Conservation (phyloP, 2,888 invertebrate genomes). For the Drosophila pseudotalamancana region DNA sequence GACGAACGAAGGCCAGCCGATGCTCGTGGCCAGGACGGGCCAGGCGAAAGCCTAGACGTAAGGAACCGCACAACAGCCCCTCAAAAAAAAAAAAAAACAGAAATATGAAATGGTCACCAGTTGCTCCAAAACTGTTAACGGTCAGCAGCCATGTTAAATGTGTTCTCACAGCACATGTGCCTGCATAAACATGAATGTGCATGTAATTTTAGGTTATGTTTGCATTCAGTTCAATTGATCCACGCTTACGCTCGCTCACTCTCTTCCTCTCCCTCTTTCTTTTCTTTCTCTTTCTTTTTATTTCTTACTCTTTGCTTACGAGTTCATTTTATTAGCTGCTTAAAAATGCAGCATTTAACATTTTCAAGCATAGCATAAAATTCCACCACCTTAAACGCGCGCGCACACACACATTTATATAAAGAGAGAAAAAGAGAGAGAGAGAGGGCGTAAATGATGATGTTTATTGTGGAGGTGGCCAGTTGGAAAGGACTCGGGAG, state of each 20-base stretch:
- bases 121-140: constrained; percentile 29
- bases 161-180: background rate
- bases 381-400: constrained; percentile 62
- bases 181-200: background rate
- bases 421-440: constrained; percentile 1
- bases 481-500: constrained; percentile 8
- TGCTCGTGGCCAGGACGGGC: constrained; percentile 22
- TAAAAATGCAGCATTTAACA: constrained; percentile 22
- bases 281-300: background rate
- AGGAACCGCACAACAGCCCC: background rate
- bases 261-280: background rate
- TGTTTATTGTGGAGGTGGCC: constrained; percentile 38
- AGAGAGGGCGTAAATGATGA: constrained; percentile 48
- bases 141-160: constrained; percentile 17
- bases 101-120: constrained; percentile 15
- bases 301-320: background rate
- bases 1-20: constrained; percentile 48
- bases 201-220: background rate
- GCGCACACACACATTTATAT: constrained; percentile 9
- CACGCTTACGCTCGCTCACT: background rate
- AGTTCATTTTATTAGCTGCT: constrained; percentile 1
- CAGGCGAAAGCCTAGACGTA: constrained; percentile 33
- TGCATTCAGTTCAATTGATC: background rate
- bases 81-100: background rate
- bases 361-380: constrained; percentile 49